Percentiles rank a stretch among this genome's conserved stretches.
Evolutionary conservation across 1,140 invertebrate species (phyloP).

Genomic region (Rhyzopertha dominica): DNA sequence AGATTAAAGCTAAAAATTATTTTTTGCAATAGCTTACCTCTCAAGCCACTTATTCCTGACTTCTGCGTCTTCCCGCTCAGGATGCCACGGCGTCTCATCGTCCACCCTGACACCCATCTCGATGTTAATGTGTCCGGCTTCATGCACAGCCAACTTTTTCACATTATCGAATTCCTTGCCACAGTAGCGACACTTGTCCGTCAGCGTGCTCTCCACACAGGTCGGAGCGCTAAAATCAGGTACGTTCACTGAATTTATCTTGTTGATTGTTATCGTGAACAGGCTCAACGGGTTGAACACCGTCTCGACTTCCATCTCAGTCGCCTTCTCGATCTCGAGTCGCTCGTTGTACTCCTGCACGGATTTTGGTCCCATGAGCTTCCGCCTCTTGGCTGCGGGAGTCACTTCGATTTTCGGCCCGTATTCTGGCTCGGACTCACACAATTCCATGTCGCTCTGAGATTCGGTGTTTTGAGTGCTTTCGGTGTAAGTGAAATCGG

Average conservation of each 20-base stretch:
- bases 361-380: slow-evolving; percentile 17
- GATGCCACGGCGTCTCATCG: slow-evolving; percentile 26
- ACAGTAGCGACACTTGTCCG: slow-evolving; percentile 32
- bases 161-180: slow-evolving; percentile 27
- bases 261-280: slow-evolving; percentile 26
- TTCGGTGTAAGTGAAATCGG: slow-evolving; percentile 28
- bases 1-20: background rate
- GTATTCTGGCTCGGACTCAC: slow-evolving; percentile 18
- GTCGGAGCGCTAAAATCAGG: slow-evolving; percentile 26
- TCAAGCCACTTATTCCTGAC: slow-evolving; percentile 39
- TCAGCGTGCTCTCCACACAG: slow-evolving; percentile 13
- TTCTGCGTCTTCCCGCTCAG: slow-evolving; percentile 16
- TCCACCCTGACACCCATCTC: slow-evolving; percentile 37
- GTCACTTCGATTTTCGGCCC: slow-evolving; percentile 19
- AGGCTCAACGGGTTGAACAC: slow-evolving; percentile 35
- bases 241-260: slow-evolving; percentile 34
- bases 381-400: slow-evolving; percentile 16
- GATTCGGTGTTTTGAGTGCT: slow-evolving; percentile 21
- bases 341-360: slow-evolving; percentile 2
- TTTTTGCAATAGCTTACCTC: slow-evolving; percentile 27
- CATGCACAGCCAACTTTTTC: slow-evolving; percentile 36
- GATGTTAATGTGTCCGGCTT: slow-evolving; percentile 36
- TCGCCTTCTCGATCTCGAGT: slow-evolving; percentile 9
- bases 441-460: slow-evolving; percentile 21
- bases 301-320: slow-evolving; percentile 15